phyloP scores from a whole-genome alignment of 2,113 vertebrate species.

The Tauraco erythrolophus region DNA sequence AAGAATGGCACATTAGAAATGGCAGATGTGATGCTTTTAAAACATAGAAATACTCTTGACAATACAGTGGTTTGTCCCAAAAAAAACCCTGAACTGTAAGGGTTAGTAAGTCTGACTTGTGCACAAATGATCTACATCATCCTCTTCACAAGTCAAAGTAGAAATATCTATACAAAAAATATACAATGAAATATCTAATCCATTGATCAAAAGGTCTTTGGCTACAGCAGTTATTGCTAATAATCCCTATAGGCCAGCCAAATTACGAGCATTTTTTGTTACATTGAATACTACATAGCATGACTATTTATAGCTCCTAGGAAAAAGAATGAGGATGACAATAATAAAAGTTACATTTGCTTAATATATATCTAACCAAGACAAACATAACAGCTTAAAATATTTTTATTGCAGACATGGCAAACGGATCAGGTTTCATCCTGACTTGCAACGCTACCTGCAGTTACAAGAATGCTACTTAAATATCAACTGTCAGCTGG shows the following conservation, averaged over 20 bases:
- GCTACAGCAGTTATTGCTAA: not conserved
- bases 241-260: not conserved
- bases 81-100: not conserved
- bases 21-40: not conserved
- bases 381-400: constrained; percentile 1
- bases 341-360: not conserved
- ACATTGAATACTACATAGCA: not conserved
- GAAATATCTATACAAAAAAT: not conserved
- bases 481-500: not conserved
- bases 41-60: not conserved
- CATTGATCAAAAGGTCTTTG: not conserved
- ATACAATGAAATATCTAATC: not conserved
- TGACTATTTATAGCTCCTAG: not conserved
- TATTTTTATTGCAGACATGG: not conserved
- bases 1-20: not conserved
- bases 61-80: not conserved
- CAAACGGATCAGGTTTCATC: not conserved
- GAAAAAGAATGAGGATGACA: not conserved
- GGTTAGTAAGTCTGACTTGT: not conserved
- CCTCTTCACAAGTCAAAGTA: not conserved
- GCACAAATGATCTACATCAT: not conserved
- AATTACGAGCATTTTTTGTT: not conserved
- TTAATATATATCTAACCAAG: not conserved
- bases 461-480: not conserved
- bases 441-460: not conserved